Evolutionary conservation across 2,888 invertebrate genomes (phyloP).

Genomic region (Taenaris catops): DNA sequence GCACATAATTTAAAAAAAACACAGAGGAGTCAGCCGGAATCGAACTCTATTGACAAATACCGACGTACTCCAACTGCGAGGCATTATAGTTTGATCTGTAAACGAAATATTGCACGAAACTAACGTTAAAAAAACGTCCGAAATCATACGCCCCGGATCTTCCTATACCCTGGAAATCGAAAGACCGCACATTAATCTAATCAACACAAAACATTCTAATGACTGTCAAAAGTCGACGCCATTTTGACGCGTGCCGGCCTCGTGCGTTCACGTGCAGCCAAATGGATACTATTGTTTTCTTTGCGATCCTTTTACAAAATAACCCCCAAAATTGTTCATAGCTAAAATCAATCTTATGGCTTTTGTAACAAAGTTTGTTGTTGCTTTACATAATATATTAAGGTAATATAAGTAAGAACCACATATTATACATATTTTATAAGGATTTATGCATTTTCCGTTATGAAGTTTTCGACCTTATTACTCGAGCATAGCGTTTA

Average conservation of each 20-base stretch:
- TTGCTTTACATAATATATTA: neutral
- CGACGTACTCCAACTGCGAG: no score
- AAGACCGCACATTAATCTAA: constrained; percentile 45
- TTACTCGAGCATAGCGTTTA: no score
- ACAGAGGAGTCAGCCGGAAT: no score
- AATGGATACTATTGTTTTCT: constrained; percentile 45
- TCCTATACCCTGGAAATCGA: constrained; percentile 22
- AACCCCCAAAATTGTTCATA: constrained; percentile 10
- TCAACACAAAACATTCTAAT: constrained; percentile 51
- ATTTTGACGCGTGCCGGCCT: constrained; percentile 48
- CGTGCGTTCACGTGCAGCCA: constrained; percentile 34
- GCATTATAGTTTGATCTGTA: no score
- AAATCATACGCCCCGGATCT: constrained; percentile 7
- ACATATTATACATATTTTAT: constrained; percentile 6
- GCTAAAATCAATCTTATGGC: neutral
- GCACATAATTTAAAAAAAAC: no score
- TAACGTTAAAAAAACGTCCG: constrained; percentile 1
- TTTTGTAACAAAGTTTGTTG: neutral
- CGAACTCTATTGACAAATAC: no score
- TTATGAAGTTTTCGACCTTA: no score
- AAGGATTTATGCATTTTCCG: no score
- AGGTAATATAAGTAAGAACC: constrained; percentile 9
- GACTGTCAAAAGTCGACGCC: constrained; percentile 44
- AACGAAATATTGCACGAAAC: no score
- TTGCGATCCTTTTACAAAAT: constrained; percentile 25